Evolutionary conservation across 2,888 invertebrate species (phyloP).

Genomic region (Apotomis turbidana): DNA sequence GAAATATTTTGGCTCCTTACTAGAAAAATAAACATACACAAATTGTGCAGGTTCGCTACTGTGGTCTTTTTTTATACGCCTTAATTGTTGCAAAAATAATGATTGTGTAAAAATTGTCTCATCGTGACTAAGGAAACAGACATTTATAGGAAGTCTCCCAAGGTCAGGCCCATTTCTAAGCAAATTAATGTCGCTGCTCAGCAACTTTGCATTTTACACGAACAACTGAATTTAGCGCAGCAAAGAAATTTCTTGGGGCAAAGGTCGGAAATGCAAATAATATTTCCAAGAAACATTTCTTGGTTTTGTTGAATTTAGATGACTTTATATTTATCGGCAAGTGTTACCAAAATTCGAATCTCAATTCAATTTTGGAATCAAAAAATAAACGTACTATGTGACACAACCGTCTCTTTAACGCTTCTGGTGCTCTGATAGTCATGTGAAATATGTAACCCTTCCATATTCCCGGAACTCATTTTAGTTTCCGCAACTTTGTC

Average conservation of each 20-base stretch:
- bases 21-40: too few relatives aligned
- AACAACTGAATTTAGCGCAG: constrained; percentile 17
- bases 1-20: not conserved
- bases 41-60: too few relatives aligned
- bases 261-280: not conserved
- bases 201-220: constrained; percentile 16
- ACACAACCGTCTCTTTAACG: not conserved
- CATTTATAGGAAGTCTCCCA: not conserved
- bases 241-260: constrained; percentile 13
- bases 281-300: too few relatives aligned
- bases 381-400: too few relatives aligned
- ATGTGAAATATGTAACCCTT: constrained; percentile 23
- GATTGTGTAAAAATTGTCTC: not conserved
- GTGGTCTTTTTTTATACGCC: not conserved
- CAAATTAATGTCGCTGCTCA: constrained; percentile 8
- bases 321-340: too few relatives aligned
- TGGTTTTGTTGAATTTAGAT: too few relatives aligned
- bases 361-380: too few relatives aligned
- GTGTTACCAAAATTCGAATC: too few relatives aligned
- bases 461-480: not conserved
- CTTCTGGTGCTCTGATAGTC: constrained; percentile 33
- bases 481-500: too few relatives aligned
- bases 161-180: constrained; percentile 3
- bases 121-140: not conserved
- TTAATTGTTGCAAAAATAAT: too few relatives aligned